Evolutionary conservation across 2,113 vertebrate genomes (phyloP), one percentile per base, ranked within the genome.

Genomic region (mouse (Mus musculus)): DNA sequence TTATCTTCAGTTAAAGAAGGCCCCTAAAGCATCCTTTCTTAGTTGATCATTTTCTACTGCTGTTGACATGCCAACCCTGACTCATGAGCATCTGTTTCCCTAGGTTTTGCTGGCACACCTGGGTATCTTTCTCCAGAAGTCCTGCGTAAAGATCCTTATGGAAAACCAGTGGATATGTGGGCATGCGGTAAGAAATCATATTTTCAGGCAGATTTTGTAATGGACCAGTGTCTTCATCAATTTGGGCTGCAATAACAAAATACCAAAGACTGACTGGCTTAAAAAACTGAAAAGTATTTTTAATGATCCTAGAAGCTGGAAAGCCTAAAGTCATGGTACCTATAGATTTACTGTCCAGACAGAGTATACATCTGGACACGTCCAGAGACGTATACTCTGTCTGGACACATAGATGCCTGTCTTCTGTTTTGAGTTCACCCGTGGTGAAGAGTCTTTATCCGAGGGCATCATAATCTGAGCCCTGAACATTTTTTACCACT

Each of bases 81-180:
- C 33, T 89, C 59, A 56, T 30, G 36, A 94, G 90, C 72, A n/a
- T 94, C 39, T 95, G 0, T 97, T 96, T 97, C 61, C 80, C 86
- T 95, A 99, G 99, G 99, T 77, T 99, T 99, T 97, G 99, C 99
- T 24, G 99, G 99, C 63, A 99, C 99, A 63, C 99, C 99, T 13
- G 99, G 99, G 63, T 99, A 99, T 96, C 98, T 99, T 94, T 99
- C 99, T 95, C 99, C 99, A 91, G 99, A 99, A 96, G 99, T 99
- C 75, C 98, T 99, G 97, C 99, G 99, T 96, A 99, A 99, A 98
- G 99, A 99, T 97, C 99, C 99, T 9, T 99, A 99, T 94, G 99
- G 99, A 84, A 99, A 99, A 95, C 99, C 99, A 17, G 99, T 99
- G 98, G 99, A 99, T 97, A 99, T 99, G 99, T 99, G 99, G 99